A percentile compares a stretch with the other conserved stretches of the same genome.
These are phyloP conservation scores for Salarias fasciatus DNA, from an alignment of 2,797 vertebrate species.

Conservation along the genomic window DNA sequence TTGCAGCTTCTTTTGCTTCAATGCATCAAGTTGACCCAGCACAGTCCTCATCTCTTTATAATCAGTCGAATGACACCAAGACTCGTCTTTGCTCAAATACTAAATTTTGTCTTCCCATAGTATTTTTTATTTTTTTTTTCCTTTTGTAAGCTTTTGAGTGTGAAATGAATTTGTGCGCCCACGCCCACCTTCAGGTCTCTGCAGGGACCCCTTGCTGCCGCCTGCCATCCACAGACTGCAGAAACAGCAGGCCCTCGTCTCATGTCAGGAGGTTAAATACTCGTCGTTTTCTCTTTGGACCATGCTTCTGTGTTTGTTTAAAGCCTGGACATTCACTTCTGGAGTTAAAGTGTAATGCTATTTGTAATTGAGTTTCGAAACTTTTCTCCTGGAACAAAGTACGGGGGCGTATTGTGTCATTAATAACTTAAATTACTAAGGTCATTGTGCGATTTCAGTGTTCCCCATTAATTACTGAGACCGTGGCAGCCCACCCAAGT, in stretches of 20 bases:
- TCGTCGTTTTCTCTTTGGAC: constrained; percentile 2
- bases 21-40: constrained; percentile 24
- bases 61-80: constrained; percentile 12
- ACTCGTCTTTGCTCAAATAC: constrained; percentile 22
- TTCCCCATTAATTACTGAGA: too few relatives aligned
- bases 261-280: constrained; percentile 18
- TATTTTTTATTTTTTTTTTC: constrained; percentile 16
- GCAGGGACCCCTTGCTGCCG: background rate
- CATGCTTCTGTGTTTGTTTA: background rate
- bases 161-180: constrained; percentile 60
- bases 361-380: background rate
- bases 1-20: background rate
- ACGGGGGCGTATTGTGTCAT: too few relatives aligned
- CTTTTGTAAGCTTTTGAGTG: constrained; percentile 35
- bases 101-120: constrained; percentile 13
- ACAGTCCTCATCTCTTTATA: background rate
- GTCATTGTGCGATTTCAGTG: too few relatives aligned
- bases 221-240: constrained; percentile 7
- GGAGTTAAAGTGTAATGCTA: background rate
- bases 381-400: background rate
- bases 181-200: constrained; percentile 9
- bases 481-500: too few relatives aligned
- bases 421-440: too few relatives aligned
- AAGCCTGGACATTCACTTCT: constrained; percentile 1
- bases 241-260: background rate